phyloP scores from a whole-genome alignment of 2,888 invertebrate genomes.

The Drosophila limbata region DNA sequence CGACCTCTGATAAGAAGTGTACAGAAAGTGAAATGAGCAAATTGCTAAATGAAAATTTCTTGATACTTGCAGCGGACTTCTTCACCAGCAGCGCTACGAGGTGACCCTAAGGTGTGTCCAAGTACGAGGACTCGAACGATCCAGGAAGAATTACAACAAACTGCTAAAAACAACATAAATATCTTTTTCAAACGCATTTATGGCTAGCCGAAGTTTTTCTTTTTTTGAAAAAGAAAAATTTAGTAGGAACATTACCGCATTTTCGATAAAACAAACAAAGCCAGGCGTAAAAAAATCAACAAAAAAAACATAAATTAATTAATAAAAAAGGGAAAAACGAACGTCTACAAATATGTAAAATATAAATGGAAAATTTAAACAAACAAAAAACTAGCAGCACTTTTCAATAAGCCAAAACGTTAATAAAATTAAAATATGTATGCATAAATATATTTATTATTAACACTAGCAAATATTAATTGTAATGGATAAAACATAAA shows the following conservation, averaged over 20 bases:
- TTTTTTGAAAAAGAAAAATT: constrained; percentile 21
- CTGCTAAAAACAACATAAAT: constrained; percentile 33
- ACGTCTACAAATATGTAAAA: constrained; percentile 43
- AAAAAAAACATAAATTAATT: constrained; percentile 27
- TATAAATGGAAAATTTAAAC: constrained; percentile 55
- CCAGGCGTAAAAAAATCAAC: constrained; percentile 23
- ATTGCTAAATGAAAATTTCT: not conserved
- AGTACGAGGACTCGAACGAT: constrained; percentile 16
- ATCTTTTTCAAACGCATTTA: constrained; percentile 69
- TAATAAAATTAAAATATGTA: constrained; percentile 37
- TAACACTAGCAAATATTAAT: constrained; percentile 78
- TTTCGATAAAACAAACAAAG: constrained; percentile 32
- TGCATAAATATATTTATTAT: constrained; percentile 71
- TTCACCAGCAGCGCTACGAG: constrained; percentile 91
- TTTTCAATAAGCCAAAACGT: constrained; percentile 63
- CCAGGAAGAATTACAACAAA: constrained; percentile 32
- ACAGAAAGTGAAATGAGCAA: not conserved
- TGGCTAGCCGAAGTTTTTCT: constrained; percentile 56
- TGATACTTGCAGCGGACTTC: constrained; percentile 87
- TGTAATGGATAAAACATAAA: constrained; percentile 56
- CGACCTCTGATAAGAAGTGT: not conserved
- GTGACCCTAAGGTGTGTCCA: constrained; percentile 88
- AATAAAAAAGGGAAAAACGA: constrained; percentile 25
- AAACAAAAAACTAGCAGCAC: constrained; percentile 62
- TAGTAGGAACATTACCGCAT: constrained; percentile 27